These are phyloP conservation scores for Chesias legatella DNA, from an alignment of 2,888 invertebrate genomes.

Conservation along the genomic window DNA sequence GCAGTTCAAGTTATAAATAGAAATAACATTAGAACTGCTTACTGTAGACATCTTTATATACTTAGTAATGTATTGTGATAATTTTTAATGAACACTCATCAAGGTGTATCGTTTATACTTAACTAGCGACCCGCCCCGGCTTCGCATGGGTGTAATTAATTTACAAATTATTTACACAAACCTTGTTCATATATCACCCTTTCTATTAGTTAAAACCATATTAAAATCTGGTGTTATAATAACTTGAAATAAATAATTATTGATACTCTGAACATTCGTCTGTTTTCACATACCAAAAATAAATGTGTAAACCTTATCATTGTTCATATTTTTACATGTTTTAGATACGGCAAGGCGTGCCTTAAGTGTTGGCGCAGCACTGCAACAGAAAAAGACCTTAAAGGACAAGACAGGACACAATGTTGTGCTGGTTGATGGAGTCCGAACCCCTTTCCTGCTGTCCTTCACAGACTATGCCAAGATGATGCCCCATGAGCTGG, in stretches of 20 bases:
- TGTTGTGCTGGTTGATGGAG: slow-evolving; percentile 97
- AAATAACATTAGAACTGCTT: slow-evolving; percentile 9
- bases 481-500: slow-evolving; percentile 97
- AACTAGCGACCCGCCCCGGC: no score
- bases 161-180: no score
- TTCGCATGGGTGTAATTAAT: no score
- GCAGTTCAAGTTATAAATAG: slow-evolving; percentile 15
- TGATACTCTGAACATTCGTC: no score
- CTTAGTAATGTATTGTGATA: no score
- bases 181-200: no score
- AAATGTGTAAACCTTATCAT: background rate
- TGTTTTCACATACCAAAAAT: background rate
- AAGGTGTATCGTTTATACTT: no score
- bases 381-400: slow-evolving; percentile 78
- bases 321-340: slow-evolving; percentile 2
- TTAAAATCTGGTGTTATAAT: no score
- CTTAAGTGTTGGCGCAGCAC: slow-evolving; percentile 72
- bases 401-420: slow-evolving; percentile 86
- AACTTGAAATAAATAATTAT: no score
- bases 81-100: no score
- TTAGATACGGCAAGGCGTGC: slow-evolving; percentile 72
- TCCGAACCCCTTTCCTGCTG: slow-evolving; percentile 95
- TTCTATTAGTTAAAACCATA: no score
- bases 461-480: slow-evolving; percentile 96
- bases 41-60: no score